phyloP scores from a whole-genome alignment of 2,797 vertebrate genomes.

The Squalus acanthias region DNA sequence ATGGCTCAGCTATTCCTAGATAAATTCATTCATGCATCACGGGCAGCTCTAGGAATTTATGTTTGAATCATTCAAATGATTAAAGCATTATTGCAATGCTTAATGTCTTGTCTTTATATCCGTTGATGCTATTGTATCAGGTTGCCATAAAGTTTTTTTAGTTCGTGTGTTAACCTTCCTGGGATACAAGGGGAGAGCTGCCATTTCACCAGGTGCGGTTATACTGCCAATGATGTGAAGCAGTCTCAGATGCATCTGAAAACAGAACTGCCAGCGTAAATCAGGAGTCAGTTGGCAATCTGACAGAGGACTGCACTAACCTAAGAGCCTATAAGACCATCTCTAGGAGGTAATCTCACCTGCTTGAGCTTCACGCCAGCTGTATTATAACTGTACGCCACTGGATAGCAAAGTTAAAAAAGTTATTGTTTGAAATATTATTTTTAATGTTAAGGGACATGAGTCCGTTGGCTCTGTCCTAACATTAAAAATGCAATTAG shows the following conservation, averaged over 20 bases:
- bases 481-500: background rate
- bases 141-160: background rate
- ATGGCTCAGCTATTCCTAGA: background rate
- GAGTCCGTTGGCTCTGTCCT: background rate
- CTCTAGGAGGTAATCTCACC: no score
- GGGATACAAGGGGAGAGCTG: background rate
- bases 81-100: background rate
- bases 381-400: background rate
- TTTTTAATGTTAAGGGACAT: background rate
- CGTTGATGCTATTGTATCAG: background rate
- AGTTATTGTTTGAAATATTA: background rate
- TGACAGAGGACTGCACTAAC: background rate
- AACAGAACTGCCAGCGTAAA: background rate
- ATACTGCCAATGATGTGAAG: background rate
- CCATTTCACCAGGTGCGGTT: background rate
- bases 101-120: background rate
- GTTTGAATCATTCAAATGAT: background rate
- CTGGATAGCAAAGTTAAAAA: background rate
- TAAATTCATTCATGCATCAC: background rate
- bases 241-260: background rate
- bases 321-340: background rate
- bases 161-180: background rate
- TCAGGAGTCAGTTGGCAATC: background rate
- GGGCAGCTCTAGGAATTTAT: background rate
- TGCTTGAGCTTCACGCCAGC: background rate